Percentiles rank a stretch among this genome's conserved stretches.
Evolutionary conservation across 2,797 vertebrate species (phyloP).

Genomic region (Delichon dasypus): DNA sequence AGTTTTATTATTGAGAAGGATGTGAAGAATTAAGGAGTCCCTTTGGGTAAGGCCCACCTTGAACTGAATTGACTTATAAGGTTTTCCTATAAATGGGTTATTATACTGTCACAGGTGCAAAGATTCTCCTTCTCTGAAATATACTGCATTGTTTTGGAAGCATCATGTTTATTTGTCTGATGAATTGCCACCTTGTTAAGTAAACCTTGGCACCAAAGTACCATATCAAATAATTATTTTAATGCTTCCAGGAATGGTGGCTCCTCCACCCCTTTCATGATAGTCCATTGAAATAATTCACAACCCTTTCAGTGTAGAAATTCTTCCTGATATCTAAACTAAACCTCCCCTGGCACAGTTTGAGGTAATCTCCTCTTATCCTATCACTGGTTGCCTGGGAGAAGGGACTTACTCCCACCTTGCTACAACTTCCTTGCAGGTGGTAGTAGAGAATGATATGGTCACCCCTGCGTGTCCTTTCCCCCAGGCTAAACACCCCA

Average conservation of each 20-base stretch:
- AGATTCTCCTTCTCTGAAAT: neutral
- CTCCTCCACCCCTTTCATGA: neutral
- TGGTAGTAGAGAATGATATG: too few species aligned
- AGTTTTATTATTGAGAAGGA: neutral
- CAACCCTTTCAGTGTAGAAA: neutral
- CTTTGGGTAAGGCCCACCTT: neutral
- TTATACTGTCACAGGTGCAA: neutral
- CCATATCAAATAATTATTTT: too few species aligned
- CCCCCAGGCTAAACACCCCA: too few species aligned
- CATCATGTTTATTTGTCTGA: neutral
- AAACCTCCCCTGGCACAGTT: neutral
- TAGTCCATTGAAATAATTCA: neutral
- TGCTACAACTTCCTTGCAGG: neutral
- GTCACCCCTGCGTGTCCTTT: neutral
- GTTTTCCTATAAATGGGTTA: neutral
- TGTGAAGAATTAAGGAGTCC: neutral
- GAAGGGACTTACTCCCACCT: neutral
- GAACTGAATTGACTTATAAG: neutral
- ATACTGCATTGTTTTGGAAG: neutral
- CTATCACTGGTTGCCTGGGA: neutral
- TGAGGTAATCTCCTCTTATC: neutral
- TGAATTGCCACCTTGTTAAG: fast-evolving
- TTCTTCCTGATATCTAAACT: neutral
- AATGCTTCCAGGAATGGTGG: neutral
- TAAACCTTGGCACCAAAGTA: neutral